These are phyloP conservation scores for Pseudorhiza aurosa DNA, from an alignment of 30 jellyfish, hydroid and myxozoan species.

Conservation along the genomic window DNA sequence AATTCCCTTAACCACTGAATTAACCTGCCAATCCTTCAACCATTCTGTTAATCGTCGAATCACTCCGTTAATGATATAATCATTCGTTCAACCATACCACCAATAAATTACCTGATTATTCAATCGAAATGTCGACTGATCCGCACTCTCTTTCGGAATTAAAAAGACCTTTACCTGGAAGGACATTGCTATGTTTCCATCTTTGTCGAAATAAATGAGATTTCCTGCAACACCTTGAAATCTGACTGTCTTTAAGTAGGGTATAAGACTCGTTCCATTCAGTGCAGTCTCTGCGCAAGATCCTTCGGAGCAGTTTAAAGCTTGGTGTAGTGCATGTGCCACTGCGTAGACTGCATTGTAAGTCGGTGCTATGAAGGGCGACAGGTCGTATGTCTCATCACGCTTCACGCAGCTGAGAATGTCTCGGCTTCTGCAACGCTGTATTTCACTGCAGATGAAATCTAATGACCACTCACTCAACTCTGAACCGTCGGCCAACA, in stretches of 20 bases:
- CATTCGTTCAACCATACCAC: no score
- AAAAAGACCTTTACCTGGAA: slow-evolving; percentile 67
- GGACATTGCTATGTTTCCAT: slow-evolving; percentile 40
- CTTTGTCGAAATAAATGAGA: slow-evolving; percentile 33
- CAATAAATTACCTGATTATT: no score
- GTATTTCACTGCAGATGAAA: slow-evolving; percentile 17
- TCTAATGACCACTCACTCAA: slow-evolving; percentile 44
- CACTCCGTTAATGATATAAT: no score
- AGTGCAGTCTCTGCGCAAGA: slow-evolving; percentile 10
- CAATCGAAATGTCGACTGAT: no score
- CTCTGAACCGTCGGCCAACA: slow-evolving; percentile 11
- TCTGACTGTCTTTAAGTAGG: slow-evolving; percentile 18
- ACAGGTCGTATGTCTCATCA: slow-evolving; percentile 28
- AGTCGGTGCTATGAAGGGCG: slow-evolving; percentile 71
- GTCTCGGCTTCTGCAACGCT: slow-evolving; percentile 1
- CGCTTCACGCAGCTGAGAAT: slow-evolving; percentile 27
- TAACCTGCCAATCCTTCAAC: no score
- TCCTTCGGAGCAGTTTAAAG: slow-evolving; percentile 39
- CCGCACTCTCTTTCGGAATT: no score
- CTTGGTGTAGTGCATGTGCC: slow-evolving; percentile 79
- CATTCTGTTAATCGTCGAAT: no score
- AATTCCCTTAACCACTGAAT: no score
- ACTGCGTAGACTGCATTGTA: slow-evolving; percentile 89
- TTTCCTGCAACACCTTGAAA: slow-evolving; percentile 56
- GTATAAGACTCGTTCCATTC: slow-evolving; percentile 7